These are phyloP conservation scores for Lutjanus argentimaculatus DNA, from an alignment of 2,797 vertebrate genomes.

Conservation along the genomic window DNA sequence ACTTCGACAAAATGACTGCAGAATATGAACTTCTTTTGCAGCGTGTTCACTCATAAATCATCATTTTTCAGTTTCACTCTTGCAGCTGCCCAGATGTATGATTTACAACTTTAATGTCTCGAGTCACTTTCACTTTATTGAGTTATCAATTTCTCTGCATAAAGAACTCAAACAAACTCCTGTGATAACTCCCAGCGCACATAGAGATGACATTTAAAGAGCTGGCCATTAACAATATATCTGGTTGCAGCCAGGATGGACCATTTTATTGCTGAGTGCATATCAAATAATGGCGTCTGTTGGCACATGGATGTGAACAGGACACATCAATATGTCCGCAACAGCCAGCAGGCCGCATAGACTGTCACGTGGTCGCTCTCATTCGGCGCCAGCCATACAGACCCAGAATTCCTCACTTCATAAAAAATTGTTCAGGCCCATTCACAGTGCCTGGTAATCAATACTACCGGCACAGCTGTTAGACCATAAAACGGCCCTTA, in stretches of 20 bases:
- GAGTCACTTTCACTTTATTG: constrained; percentile 72
- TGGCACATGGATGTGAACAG: constrained; percentile 66
- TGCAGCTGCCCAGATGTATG: constrained; percentile 82
- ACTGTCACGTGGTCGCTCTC: constrained; percentile 40
- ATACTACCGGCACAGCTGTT: constrained; percentile 85
- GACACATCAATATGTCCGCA: constrained; percentile 56
- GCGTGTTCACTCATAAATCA: constrained; percentile 69
- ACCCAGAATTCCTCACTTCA: constrained; percentile 85
- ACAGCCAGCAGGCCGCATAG: constrained; percentile 25
- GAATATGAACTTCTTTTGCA: constrained; percentile 56
- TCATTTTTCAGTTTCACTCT: constrained; percentile 53
- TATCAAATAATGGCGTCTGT: constrained; percentile 79
- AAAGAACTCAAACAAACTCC: constrained; percentile 72
- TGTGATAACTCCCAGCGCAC: constrained; percentile 69
- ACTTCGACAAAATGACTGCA: not conserved
- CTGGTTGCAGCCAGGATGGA: constrained; percentile 78
- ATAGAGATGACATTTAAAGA: constrained; percentile 67
- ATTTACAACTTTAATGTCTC: constrained; percentile 79
- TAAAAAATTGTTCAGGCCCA: constrained; percentile 75
- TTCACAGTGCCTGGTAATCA: constrained; percentile 82
- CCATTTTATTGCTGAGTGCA: constrained; percentile 76
- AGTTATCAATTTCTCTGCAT: constrained; percentile 81
- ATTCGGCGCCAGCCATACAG: constrained; percentile 76
- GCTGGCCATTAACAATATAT: constrained; percentile 85
- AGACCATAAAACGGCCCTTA: constrained; percentile 76